Base-by-base conservation (phyloP, 2,113 vertebrate genomes). In the Chamaetylas fuelleborni region DNA sequence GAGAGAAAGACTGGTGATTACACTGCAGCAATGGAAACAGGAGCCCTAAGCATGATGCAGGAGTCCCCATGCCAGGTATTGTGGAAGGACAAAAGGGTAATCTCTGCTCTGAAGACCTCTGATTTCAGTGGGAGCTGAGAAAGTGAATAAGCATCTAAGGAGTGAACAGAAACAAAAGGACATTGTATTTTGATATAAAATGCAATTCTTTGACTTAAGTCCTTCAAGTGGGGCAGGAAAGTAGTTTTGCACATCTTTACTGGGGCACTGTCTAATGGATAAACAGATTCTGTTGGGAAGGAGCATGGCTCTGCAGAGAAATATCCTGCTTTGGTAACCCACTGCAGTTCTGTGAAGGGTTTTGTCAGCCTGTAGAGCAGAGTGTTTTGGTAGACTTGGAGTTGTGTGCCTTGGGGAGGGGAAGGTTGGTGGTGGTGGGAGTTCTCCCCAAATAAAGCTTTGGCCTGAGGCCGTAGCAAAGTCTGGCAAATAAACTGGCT, bases 341-440 rank as follows among this genome's bases (percentile, higher is more conserved):
- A 9, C 7, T 82, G 76, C 54, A 19, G 19, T 56, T 80, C 61
- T 69, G 33, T 11, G 33, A 34, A 60, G 53, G 76, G 20, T 11
- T 81, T 74, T 45, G 42, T 82, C 48, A 85, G 48, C 29, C 33
- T 76, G 6, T 24, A 12, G 38, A 51, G 53, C 29, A 15, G 53
- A 28, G 23, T 14, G 6, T 76, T 72, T 54, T 34, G 22, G n/a
- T 60, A 54, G n/a, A 51, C 4, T 8, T 4, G 34, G 25, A 8
- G 7, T 17, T 57, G 40, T 5, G 4, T 66, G 29, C 80, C 7
- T 7, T 64, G 40, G 29, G 8, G 29, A n/a, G 56, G 51, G 40
- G 22, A 45, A 50, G 19, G 34, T 4, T 24, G 40, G 0, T 38
- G 18, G 3, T 38, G 34, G 8, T 1, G 1, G 12, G 26, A 57